Percentiles rank a stretch among this genome's conserved stretches.
These are phyloP conservation scores for Suillia variegata DNA, from an alignment of 2,888 invertebrate species.

Conservation along the genomic window DNA sequence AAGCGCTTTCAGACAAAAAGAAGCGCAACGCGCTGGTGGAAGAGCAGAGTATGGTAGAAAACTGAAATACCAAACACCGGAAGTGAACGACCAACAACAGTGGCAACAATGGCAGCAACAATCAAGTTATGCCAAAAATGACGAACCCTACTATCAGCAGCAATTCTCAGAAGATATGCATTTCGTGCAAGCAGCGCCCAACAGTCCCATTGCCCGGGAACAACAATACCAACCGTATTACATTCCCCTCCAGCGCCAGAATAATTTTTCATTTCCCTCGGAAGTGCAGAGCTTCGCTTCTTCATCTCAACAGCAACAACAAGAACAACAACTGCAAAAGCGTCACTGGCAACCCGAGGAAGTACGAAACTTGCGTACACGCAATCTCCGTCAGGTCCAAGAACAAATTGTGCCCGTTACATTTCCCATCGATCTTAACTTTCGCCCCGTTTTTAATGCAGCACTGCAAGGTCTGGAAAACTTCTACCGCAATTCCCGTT, in stretches of 20 bases:
- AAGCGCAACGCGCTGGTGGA: conserved; percentile 2
- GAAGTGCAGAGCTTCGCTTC: conserved; percentile 10
- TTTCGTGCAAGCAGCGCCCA: neutral
- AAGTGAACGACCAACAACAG: conserved; percentile 23
- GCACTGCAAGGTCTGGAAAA: conserved; percentile 36
- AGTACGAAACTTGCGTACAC: conserved; percentile 31
- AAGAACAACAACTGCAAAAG: neutral
- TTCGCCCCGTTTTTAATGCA: conserved; percentile 22
- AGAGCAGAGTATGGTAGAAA: conserved; percentile 23
- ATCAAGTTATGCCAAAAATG: neutral
- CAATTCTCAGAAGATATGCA: neutral
- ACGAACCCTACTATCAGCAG: neutral
- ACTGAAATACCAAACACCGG: conserved; percentile 13
- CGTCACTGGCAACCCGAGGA: conserved; percentile 46
- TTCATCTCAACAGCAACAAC: conserved; percentile 9
- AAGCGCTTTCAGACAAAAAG: conserved; percentile 24
- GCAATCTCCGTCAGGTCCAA: conserved; percentile 34
- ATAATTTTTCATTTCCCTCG: conserved; percentile 34
- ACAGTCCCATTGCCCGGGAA: neutral
- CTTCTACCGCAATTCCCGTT: conserved; percentile 33
- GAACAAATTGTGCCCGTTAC: conserved; percentile 26
- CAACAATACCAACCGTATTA: conserved; percentile 18
- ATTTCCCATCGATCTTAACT: conserved; percentile 29
- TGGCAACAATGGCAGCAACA: neutral
- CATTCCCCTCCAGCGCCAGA: conserved; percentile 28